Conservation (phyloP, 2,113 vertebrate species). For the Myodes glareolus region DNA sequence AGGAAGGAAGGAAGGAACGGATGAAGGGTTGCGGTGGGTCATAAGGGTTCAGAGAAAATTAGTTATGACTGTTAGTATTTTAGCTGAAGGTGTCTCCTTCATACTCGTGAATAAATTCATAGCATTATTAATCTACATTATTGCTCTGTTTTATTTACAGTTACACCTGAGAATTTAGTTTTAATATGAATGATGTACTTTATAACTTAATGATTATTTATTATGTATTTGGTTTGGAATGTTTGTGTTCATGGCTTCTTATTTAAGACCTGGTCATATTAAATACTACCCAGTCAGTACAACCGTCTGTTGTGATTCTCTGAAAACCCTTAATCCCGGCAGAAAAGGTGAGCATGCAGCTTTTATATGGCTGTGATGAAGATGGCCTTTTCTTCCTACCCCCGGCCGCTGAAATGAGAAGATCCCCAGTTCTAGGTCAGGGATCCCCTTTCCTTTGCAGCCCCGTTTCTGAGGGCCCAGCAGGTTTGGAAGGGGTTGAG, state of each 20-base stretch:
- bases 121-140: conserved; percentile 80
- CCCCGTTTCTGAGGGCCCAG: background rate
- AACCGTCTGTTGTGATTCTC: conserved; percentile 66
- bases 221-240: conserved; percentile 84
- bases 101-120: conserved; percentile 80
- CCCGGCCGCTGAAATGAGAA: background rate
- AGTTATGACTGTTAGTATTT: conserved; percentile 77
- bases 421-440: background rate
- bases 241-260: conserved; percentile 80
- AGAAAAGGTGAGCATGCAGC: background rate
- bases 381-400: background rate
- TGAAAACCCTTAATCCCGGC: background rate
- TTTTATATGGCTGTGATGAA: background rate
- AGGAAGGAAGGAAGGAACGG: background rate
- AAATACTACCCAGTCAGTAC: conserved; percentile 80
- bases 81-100: conserved; percentile 73
- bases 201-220: conserved; percentile 90
- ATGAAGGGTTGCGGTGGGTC: background rate
- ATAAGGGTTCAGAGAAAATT: conserved; percentile 75
- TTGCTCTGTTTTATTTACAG: conserved; percentile 81
- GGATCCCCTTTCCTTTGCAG: background rate
- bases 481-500: background rate
- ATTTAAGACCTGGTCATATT: conserved; percentile 86
- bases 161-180: conserved; percentile 81
- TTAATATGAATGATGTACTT: conserved; percentile 80